Evolutionary conservation across 2,113 vertebrate species (phyloP).

Genomic region (Pelmatolapia mariae): DNA sequence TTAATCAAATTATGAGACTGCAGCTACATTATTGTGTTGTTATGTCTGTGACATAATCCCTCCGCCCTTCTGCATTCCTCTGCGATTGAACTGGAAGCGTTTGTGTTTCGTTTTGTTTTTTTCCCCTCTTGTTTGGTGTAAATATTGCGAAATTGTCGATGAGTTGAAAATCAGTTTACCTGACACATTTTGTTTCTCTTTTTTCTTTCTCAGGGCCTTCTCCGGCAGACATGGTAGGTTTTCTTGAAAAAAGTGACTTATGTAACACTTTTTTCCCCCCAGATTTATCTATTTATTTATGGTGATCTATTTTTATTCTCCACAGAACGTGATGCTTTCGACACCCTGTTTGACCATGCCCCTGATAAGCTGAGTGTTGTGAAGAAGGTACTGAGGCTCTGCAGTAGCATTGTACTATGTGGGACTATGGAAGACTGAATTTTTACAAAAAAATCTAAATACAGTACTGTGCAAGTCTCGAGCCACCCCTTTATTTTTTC

Average conservation of each 20-base stretch:
- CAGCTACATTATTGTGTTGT: slow-evolving; percentile 25
- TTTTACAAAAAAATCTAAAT: neutral
- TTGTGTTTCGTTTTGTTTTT: neutral
- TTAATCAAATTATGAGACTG: slow-evolving; percentile 36
- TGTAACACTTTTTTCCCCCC: neutral
- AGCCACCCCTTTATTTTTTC: fast-evolving
- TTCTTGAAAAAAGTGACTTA: neutral
- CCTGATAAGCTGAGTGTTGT: slow-evolving; percentile 97
- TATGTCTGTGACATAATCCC: slow-evolving; percentile 18
- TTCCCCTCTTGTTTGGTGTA: neutral
- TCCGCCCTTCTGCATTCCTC: slow-evolving; percentile 38
- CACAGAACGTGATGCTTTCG: slow-evolving; percentile 94
- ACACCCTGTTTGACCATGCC: slow-evolving; percentile 95
- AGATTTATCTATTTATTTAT: too few species aligned
- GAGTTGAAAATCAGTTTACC: neutral
- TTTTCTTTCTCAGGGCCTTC: slow-evolving; percentile 75
- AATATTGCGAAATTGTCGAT: slow-evolving; percentile 25
- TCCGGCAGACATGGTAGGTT: slow-evolving; percentile 91
- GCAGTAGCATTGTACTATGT: neutral
- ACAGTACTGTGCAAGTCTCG: neutral
- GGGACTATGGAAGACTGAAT: neutral
- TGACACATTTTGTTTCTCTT: neutral
- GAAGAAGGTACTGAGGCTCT: slow-evolving; percentile 81
- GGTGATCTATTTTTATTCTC: slow-evolving; percentile 14
- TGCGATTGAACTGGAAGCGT: slow-evolving; percentile 36